Base-by-base conservation (phyloP, 1,140 invertebrate species). In the Anoplolepis gracilipes region DNA sequence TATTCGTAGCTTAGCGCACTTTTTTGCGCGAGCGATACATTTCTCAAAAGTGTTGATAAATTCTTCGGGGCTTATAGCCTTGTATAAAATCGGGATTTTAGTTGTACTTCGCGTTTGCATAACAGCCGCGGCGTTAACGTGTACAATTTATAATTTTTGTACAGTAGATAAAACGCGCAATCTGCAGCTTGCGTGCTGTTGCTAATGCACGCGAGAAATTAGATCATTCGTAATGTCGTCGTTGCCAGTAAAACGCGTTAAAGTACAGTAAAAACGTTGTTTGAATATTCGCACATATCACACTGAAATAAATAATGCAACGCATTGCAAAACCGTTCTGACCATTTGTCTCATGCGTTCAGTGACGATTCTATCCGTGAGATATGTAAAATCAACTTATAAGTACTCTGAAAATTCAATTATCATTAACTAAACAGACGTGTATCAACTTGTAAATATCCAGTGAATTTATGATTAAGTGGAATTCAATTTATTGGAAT, bases 201-300 rank as follows among this genome's bases (percentile, higher is more conserved):
- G 64, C 65, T 81, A 81, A 72, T 72, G 78, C 36, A 59, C 78
- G 78, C 67, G 78, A 82, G 39, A 73, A 82, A 82, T 82, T 73
- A 59, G 67, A 82, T 82, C 55, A 42, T 25, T 73, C 78, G 78
- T 82, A 73, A 82, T 73, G 67, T 59, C 67, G 53, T 70, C 69
- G 36, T 33, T 25, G 42, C 62, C n/a, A 30, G 42, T 67, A 69
- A 79, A 79, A 77, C 46, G 64, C 64, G 22, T 79, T 79, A 70
- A 67, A 79, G 39, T 36, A 79, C 64, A 13, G 22, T 5, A 39
- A 79, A 79, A 79, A 73, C 67, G 19, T 13, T 11, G 53, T 8
- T 73, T 82, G 72, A 82, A 82, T 82, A 82, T 82, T 82, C 53
- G 78, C 30, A 11, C 19, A 25, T 13, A 72, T 72, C 16, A 25